A percentile compares a stretch with the other conserved stretches of the same genome.
Conservation (phyloP, 2,888 invertebrate species). For the Nebria brevicollis region DNA sequence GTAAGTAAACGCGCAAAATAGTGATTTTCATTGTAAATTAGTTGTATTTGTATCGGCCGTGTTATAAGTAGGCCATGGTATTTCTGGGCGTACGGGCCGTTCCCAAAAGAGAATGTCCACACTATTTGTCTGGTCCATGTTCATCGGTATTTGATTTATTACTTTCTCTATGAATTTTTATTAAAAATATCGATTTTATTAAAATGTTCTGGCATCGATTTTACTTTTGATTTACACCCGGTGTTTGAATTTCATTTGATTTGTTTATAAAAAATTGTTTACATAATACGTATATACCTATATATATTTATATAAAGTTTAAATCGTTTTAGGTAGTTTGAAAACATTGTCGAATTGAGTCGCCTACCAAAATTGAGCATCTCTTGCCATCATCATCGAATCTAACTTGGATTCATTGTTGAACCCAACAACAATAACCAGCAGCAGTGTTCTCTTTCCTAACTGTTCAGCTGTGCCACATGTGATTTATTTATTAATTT, state of each 20-base stretch:
- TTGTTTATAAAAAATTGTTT: not conserved
- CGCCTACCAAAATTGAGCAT: not conserved
- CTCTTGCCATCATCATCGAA: not conserved
- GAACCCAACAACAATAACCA: not conserved
- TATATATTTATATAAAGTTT: not conserved
- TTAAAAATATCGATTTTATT: conserved; percentile 50
- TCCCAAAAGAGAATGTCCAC: conserved; percentile 55
- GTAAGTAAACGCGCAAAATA: conserved; percentile 15
- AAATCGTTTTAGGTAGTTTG: not conserved
- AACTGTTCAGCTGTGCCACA: not conserved
- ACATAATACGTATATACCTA: not conserved
- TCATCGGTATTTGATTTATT: conserved; percentile 57
- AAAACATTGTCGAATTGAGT: not conserved
- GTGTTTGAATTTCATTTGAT: not conserved
- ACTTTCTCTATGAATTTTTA: conserved; percentile 53
- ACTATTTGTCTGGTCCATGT: conserved; percentile 58
- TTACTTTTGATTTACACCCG: not conserved
- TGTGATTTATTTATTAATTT: not conserved
- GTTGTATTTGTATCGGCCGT: conserved; percentile 15
- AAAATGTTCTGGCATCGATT: conserved; percentile 47
- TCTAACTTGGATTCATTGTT: not conserved
- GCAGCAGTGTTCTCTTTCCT: not conserved
- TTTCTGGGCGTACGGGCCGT: conserved; percentile 37
- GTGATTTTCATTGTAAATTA: conserved; percentile 23
- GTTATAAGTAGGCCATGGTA: conserved; percentile 38